A percentile compares a stretch with the other conserved stretches of the same genome.
Conservation (phyloP, 2,113 vertebrate species). For the Irena cyanogastra region DNA sequence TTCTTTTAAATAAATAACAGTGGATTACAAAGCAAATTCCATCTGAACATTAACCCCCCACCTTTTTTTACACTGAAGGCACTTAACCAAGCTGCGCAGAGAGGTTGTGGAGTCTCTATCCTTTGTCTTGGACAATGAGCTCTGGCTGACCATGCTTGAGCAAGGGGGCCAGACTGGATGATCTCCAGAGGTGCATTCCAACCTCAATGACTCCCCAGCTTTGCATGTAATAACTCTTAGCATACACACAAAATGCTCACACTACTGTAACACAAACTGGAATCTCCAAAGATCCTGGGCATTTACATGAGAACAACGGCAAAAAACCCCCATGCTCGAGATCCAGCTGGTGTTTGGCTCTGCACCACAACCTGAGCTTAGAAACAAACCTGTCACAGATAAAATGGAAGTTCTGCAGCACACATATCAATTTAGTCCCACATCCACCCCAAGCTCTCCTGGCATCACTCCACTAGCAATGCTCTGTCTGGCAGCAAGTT, state of each 20-base stretch:
- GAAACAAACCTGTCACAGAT: neutral
- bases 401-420: neutral
- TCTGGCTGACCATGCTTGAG: neutral
- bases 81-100: neutral
- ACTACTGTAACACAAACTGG: accelerated
- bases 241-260: neutral
- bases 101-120: neutral
- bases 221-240: neutral
- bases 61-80: neutral
- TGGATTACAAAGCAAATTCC: neutral
- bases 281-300: neutral
- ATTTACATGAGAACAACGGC: neutral
- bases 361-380: neutral
- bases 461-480: neutral
- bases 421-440: neutral
- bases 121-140: neutral
- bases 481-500: neutral
- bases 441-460: neutral
- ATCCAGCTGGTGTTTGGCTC: neutral
- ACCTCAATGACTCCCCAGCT: neutral
- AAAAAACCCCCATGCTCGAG: accelerated
- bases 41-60: neutral
- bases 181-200: neutral
- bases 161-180: neutral
- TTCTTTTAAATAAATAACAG: neutral